phyloP scores from a whole-genome alignment of 2,888 invertebrate species.

The Caradrina clavipalpis region DNA sequence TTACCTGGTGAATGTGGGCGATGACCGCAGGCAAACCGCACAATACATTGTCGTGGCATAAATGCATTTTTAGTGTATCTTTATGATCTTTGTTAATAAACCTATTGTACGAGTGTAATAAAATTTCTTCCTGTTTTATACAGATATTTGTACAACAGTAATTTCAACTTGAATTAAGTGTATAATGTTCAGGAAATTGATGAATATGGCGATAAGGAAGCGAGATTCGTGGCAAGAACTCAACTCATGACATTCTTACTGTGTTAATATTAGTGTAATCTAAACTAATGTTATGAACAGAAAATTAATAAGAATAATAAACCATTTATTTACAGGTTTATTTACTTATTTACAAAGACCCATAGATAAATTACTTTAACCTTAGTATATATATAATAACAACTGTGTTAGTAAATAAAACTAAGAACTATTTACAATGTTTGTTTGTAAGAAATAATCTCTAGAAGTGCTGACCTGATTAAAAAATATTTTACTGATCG shows the following conservation, averaged over 20 bases:
- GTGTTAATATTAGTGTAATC: not conserved
- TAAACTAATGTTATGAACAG: too few species aligned
- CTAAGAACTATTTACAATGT: too few species aligned
- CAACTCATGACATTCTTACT: not conserved
- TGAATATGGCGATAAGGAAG: constrained; percentile 12
- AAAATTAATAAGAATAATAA: too few species aligned
- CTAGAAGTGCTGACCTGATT: too few species aligned
- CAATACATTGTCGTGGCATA: constrained; percentile 28
- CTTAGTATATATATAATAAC: too few species aligned
- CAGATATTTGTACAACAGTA: not conserved
- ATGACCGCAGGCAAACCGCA: constrained; percentile 28
- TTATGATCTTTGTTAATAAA: constrained; percentile 33
- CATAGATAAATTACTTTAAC: too few species aligned
- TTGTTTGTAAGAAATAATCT: too few species aligned
- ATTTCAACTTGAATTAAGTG: constrained; percentile 11
- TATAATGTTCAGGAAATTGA: constrained; percentile 28
- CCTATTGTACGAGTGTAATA: constrained; percentile 29
- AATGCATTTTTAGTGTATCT: constrained; percentile 43
- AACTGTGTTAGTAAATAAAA: too few species aligned
- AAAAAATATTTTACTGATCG: too few species aligned
- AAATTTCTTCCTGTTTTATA: not conserved
- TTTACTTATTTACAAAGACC: too few species aligned
- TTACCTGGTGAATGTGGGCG: constrained; percentile 17
- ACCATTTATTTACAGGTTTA: too few species aligned
- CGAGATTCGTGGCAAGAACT: not conserved